Base-by-base conservation (phyloP, 2,888 invertebrate genomes). In the Tachystola acroxantha region DNA sequence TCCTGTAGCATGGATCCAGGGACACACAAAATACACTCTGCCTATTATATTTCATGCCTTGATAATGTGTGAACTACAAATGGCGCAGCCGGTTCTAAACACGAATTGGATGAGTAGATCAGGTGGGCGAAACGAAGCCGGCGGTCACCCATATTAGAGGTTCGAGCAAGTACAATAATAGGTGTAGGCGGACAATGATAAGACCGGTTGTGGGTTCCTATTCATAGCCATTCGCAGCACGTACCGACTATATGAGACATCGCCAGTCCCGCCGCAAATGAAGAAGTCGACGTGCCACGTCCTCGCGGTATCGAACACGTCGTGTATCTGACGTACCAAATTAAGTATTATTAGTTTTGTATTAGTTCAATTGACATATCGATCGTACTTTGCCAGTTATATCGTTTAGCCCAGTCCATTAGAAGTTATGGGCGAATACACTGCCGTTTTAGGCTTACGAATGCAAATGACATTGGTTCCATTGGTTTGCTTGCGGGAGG, bases 181-280 rank as follows among this genome's bases (percentile, higher is more conserved):
- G 54, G 43, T 45, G 45, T 43, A 48, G 52, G 45, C 51, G 45
- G 46, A 53, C 53, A 53, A 58, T 50, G 56, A 53, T 47, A 50
- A 41, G 47, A 34, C 36, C 37, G 27, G 44, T 43, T 39, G 43
- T 40, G 43, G 26, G 32, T 37, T 33, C 37, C 39, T 36, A 37
- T 41, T 38, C 40, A 30, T 50, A 46, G 39, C 41, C 41, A 80
- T 73, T 75, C 75, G 34, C 39, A 53, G 67, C 80, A 80, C 80
- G 79, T 74, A 58, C 58, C 45, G 50, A 45, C 64, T 68, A 71
- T 76, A 78, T 71, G 73, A 73, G 74, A 71, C 74, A 64, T 65
- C 55, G 64, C 58, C 57, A 56, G 64, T 59, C 58, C 55, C 56
- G 54, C 65, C 61, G 50, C 64, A 70, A 72, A 75, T 73, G 68